These are phyloP conservation scores for Anoura caudifer DNA, from an alignment of 2,113 vertebrate genomes.

Conservation along the genomic window DNA sequence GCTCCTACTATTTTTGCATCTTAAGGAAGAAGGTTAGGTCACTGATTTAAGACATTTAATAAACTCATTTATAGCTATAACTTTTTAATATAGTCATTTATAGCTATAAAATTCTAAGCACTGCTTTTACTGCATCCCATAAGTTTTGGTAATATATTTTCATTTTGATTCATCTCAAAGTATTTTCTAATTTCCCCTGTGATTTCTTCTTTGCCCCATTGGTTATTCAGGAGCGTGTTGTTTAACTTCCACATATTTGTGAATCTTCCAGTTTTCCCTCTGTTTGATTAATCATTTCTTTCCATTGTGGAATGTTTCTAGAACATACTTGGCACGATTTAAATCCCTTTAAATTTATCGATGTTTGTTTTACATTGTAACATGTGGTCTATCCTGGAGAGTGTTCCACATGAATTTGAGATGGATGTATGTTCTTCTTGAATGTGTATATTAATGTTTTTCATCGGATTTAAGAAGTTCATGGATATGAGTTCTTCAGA, in stretches of 20 bases:
- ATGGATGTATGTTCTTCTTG: background rate
- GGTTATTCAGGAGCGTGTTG: background rate
- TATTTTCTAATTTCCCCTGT: constrained; percentile 5
- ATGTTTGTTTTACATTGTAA: background rate
- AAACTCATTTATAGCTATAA: background rate
- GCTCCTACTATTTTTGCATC: background rate
- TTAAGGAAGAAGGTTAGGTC: background rate
- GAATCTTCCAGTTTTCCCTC: background rate
- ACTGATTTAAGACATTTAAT: background rate
- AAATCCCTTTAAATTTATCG: background rate
- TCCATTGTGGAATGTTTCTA: background rate
- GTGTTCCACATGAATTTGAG: background rate
- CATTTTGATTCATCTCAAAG: background rate
- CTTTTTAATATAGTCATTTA: background rate
- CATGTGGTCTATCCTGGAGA: background rate
- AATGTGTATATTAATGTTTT: background rate
- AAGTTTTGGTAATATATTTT: background rate
- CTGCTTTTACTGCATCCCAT: background rate
- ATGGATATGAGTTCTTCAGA: background rate
- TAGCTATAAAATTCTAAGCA: background rate
- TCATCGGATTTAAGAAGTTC: background rate
- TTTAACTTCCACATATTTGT: background rate
- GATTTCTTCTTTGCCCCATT: background rate
- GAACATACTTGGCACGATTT: background rate
- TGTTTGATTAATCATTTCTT: background rate